Percentiles rank a stretch among this genome's conserved stretches.
Evolutionary conservation across 1,140 invertebrate genomes (phyloP).

Genomic region (Scaptomyza montana): DNA sequence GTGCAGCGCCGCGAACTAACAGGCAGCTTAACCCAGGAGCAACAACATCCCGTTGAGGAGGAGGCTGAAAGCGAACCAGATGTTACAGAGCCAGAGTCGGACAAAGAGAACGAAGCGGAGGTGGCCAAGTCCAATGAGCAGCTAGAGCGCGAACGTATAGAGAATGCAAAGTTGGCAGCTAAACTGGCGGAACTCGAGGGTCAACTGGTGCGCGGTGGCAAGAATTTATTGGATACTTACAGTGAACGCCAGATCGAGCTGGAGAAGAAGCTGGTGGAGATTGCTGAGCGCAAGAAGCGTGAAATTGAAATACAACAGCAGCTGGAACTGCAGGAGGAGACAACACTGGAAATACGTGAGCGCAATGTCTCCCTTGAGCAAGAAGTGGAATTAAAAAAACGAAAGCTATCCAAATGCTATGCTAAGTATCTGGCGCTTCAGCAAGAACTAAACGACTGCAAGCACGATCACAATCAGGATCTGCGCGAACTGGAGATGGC

Average conservation of each 20-base stretch:
- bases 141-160: slow-evolving; percentile 84
- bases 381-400: slow-evolving; percentile 96
- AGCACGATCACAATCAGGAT: slow-evolving; percentile 91
- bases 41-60: slow-evolving; percentile 75
- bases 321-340: slow-evolving; percentile 94
- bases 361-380: slow-evolving; percentile 94
- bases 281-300: slow-evolving; percentile 91
- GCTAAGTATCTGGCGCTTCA: slow-evolving; percentile 84
- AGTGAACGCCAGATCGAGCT: slow-evolving; percentile 94
- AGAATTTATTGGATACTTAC: slow-evolving; percentile 95
- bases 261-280: slow-evolving; percentile 91
- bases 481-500: slow-evolving; percentile 91
- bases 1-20: neutral
- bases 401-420: slow-evolving; percentile 90
- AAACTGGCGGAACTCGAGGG: slow-evolving; percentile 91
- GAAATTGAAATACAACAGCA: slow-evolving; percentile 94
- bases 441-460: slow-evolving; percentile 92
- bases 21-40: slow-evolving; percentile 41
- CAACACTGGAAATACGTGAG: slow-evolving; percentile 92
- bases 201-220: slow-evolving; percentile 92
- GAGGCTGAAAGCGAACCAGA: slow-evolving; percentile 86
- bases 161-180: slow-evolving; percentile 84
- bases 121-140: slow-evolving; percentile 84
- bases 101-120: slow-evolving; percentile 84
- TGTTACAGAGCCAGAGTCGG: slow-evolving; percentile 85